Conservation (phyloP, 2,797 vertebrate genomes). For the Sebastolobus alascanus region DNA sequence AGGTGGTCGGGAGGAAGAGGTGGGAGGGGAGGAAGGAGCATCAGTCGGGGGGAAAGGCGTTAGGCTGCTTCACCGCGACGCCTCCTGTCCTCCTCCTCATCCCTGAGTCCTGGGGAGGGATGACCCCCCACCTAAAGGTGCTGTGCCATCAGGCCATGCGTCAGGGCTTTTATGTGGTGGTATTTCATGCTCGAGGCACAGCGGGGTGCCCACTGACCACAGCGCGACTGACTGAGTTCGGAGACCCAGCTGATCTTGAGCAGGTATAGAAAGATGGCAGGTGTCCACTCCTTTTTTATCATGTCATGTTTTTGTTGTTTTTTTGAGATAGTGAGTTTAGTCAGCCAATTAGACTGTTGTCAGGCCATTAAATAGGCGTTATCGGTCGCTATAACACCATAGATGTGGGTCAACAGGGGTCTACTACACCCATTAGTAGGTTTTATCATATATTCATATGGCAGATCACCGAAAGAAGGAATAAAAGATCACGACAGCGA, state of each 20-base stretch:
- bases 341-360: too few species aligned
- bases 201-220: slow-evolving; percentile 86
- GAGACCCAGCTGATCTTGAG: slow-evolving; percentile 89
- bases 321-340: neutral
- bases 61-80: slow-evolving; percentile 57
- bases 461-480: too few species aligned
- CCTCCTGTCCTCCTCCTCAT: slow-evolving; percentile 87
- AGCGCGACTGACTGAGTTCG: slow-evolving; percentile 87
- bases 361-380: too few species aligned
- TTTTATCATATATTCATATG: too few species aligned
- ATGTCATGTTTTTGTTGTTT: neutral
- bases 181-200: slow-evolving; percentile 88
- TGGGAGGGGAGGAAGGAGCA: slow-evolving; percentile 65
- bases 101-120: slow-evolving; percentile 87
- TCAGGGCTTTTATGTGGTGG: slow-evolving; percentile 86
- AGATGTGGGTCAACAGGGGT: too few species aligned
- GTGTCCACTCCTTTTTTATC: neutral
- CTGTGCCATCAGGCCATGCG: slow-evolving; percentile 84
- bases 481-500: too few species aligned
- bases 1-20: slow-evolving; percentile 49
- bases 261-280: slow-evolving; percentile 69
- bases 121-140: slow-evolving; percentile 82
- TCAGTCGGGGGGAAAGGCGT: slow-evolving; percentile 52
- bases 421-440: too few species aligned
- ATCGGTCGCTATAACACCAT: too few species aligned